These are phyloP conservation scores for Mercenaria mercenaria DNA, from an alignment of 1,140 invertebrate species.

Conservation along the genomic window DNA sequence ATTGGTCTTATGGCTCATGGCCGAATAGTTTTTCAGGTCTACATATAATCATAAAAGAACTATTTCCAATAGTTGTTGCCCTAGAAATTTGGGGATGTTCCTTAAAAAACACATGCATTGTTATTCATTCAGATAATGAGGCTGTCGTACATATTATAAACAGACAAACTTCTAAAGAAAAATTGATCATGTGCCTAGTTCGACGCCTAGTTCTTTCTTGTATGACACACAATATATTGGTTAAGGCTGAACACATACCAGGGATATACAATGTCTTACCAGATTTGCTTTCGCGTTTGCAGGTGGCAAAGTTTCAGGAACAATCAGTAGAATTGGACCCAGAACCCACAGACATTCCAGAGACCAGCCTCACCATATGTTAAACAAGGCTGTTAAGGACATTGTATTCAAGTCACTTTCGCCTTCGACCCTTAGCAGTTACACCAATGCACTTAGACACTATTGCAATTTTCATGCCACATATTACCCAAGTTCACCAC, in stretches of 20 bases:
- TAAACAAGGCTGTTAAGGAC: neutral
- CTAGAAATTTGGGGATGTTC: slow-evolving; percentile 38
- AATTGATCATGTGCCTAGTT: slow-evolving; percentile 41
- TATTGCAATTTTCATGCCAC: neutral
- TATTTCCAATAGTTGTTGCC: slow-evolving; percentile 50
- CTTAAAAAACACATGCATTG: slow-evolving; percentile 31
- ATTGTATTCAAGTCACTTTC: neutral
- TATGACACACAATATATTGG: slow-evolving; percentile 44
- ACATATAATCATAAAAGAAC: slow-evolving; percentile 37
- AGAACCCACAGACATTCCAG: neutral
- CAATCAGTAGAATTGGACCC: neutral
- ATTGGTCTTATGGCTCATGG: slow-evolving; percentile 52
- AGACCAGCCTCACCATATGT: neutral
- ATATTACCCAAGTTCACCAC: neutral
- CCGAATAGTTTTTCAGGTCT: slow-evolving; percentile 25
- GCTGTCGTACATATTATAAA: slow-evolving; percentile 57
- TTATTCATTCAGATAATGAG: slow-evolving; percentile 52
- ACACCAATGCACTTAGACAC: neutral
- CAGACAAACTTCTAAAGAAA: slow-evolving; percentile 35
- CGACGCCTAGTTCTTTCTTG: slow-evolving; percentile 38
- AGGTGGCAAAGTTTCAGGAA: neutral
- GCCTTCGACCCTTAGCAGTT: neutral
- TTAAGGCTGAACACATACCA: slow-evolving; percentile 43
- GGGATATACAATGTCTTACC: slow-evolving; percentile 35
- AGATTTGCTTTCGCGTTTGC: slow-evolving; percentile 54